These are phyloP conservation scores for Toxotes chatareus DNA, from an alignment of 2,113 vertebrate genomes.

Conservation along the genomic window DNA sequence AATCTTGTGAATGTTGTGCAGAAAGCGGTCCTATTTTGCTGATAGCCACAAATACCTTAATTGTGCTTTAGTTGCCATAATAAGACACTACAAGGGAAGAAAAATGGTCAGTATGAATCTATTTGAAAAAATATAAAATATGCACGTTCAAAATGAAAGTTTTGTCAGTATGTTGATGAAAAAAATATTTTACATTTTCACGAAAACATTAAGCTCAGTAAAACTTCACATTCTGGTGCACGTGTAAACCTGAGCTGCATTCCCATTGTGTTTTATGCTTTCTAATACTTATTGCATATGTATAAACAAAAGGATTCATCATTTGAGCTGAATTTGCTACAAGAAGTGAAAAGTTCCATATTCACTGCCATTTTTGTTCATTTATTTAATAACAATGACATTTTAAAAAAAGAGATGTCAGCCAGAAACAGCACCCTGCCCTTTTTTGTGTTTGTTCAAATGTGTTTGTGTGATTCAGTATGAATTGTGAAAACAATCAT, in stretches of 20 bases:
- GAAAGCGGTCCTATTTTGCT: background rate
- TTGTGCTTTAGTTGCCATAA: background rate
- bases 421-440: background rate
- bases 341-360: background rate
- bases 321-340: background rate
- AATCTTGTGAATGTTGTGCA: background rate
- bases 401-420: conserved; percentile 30
- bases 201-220: background rate
- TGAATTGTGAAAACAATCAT: conserved; percentile 36
- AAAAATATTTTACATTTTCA: background rate
- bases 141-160: background rate
- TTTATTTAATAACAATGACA: conserved; percentile 15
- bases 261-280: background rate
- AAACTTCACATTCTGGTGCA: background rate
- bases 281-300: background rate
- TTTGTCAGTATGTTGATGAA: background rate
- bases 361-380: background rate
- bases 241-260: background rate
- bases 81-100: background rate
- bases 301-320: background rate
- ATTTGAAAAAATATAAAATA: background rate
- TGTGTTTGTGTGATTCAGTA: conserved; percentile 17
- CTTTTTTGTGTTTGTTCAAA: conserved; percentile 3
- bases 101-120: background rate
- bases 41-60: background rate